Conservation (phyloP, 2,113 vertebrate genomes). For the Myotis brandtii region DNA sequence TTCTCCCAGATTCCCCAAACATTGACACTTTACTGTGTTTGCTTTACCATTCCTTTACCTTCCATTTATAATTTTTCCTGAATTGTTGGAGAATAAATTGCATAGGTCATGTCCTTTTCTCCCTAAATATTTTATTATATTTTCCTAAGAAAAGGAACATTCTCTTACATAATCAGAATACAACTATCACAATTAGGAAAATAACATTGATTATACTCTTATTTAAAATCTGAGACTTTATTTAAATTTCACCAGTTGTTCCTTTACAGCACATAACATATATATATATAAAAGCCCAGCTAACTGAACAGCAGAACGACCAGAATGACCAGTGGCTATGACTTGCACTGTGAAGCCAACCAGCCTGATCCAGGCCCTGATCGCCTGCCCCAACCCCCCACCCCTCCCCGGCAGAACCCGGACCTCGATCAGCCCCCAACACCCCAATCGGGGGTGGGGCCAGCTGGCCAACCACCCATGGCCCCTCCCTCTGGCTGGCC, state of each 20-base stretch:
- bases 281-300: no score
- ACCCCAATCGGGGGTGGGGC: no score
- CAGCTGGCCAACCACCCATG: no score
- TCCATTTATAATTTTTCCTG: not conserved
- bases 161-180: not conserved
- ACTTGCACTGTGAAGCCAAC: no score
- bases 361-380: no score
- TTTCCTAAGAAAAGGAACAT: not conserved
- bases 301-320: no score
- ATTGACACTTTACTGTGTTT: not conserved
- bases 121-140: not conserved
- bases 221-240: not conserved
- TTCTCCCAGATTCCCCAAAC: not conserved
- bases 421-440: no score
- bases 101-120: not conserved
- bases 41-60: not conserved
- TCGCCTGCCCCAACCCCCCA: no score
- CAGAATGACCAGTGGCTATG: no score
- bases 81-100: not conserved
- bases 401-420: rapidly evolving
- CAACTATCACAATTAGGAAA: not conserved
- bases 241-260: not conserved
- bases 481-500: no score
- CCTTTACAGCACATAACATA: not conserved
- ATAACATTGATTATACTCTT: not conserved